Conservation (phyloP, 2,797 vertebrate species). For the Tenualosa ilisha region DNA sequence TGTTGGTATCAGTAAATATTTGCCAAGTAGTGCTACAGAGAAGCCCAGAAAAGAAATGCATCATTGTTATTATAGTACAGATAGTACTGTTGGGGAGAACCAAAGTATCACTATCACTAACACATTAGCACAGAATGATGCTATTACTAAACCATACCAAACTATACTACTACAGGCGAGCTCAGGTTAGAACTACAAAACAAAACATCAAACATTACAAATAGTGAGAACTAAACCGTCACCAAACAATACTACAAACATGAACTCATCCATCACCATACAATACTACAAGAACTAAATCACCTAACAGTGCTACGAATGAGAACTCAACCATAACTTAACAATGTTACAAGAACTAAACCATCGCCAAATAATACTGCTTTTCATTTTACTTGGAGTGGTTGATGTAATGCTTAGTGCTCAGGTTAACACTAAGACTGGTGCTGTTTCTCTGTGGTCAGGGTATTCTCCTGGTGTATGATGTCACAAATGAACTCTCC, state of each 20-base stretch:
- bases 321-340: background rate
- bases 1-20: too few species aligned
- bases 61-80: background rate
- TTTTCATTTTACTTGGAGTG: background rate
- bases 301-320: background rate
- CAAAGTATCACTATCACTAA: too few species aligned
- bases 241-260: background rate
- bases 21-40: constrained; percentile 89
- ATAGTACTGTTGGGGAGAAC: background rate
- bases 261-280: background rate
- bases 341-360: too few species aligned
- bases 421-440: too few species aligned
- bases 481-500: constrained; percentile 85
- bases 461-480: constrained; percentile 80
- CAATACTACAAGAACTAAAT: background rate
- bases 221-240: background rate
- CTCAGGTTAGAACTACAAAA: background rate
- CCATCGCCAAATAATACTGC: too few species aligned
- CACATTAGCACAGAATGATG: background rate
- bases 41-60: constrained; percentile 56
- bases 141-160: background rate
- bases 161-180: background rate
- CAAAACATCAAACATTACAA: background rate
- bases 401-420: too few species aligned
- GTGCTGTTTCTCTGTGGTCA: background rate